phyloP scores from a whole-genome alignment of 2,888 invertebrate genomes.

The Hypselothyrea guttata region DNA sequence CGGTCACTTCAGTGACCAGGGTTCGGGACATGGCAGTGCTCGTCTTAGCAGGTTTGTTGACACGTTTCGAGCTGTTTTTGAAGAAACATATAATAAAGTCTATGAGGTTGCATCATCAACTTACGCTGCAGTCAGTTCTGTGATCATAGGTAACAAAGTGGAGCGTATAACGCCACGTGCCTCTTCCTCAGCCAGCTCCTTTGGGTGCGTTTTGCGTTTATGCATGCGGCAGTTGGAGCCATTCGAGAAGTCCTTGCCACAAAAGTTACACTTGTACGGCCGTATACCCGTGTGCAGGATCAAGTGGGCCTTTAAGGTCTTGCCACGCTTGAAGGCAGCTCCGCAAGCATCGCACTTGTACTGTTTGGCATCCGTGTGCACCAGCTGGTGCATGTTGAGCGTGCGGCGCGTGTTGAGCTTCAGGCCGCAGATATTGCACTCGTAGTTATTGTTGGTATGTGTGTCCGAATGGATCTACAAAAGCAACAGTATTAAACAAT shows the following conservation, averaged over 20 bases:
- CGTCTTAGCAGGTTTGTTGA: conserved; percentile 56
- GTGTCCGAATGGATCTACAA: conserved; percentile 82
- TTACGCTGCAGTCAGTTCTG: conserved; percentile 80
- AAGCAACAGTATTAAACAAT: neutral
- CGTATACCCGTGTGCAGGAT: conserved; percentile 81
- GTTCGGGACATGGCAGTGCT: conserved; percentile 32
- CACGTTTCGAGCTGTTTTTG: conserved; percentile 55
- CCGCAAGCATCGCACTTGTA: conserved; percentile 81
- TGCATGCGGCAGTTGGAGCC: conserved; percentile 82
- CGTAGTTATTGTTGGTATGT: conserved; percentile 81
- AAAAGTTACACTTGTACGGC: conserved; percentile 82
- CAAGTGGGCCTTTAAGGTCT: conserved; percentile 81
- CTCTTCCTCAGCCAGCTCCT: conserved; percentile 81
- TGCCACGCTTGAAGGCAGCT: conserved; percentile 81
- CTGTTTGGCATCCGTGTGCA: conserved; percentile 80
- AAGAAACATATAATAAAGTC: too few species aligned
- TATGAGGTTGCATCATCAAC: too few species aligned
- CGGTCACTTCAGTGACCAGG: conserved; percentile 21
- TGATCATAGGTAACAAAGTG: conserved; percentile 79
- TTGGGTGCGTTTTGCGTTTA: conserved; percentile 81
- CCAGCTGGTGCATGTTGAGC: conserved; percentile 82
- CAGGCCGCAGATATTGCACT: conserved; percentile 81
- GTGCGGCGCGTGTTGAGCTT: conserved; percentile 83
- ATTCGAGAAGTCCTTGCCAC: conserved; percentile 81
- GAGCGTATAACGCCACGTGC: conserved; percentile 75